Base-by-base conservation (phyloP, 2,888 invertebrate species). In the Conops quadrifasciatus region DNA sequence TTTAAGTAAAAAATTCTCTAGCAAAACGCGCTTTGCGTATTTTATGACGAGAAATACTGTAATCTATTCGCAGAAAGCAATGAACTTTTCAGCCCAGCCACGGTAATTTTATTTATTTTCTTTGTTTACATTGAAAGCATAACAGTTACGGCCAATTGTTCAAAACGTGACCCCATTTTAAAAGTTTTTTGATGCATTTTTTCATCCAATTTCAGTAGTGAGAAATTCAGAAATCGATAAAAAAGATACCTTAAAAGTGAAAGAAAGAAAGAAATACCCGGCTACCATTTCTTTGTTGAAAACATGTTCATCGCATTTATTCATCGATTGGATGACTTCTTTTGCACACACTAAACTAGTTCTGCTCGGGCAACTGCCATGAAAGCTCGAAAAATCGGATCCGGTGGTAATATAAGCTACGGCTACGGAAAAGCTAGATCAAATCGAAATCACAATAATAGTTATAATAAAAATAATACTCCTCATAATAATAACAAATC, bases 311-410 rank as follows among this genome's bases (percentile, higher is more conserved):
- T 4, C 9, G 5, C 5, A 9, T 36, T 4, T 9, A 7, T 36
- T 36, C 36, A 36, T 7, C 9, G 36, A 36, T 24, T 58, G 28
- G 21, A 53, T n/a, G n/a, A 21, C 19, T 53, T 49, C n/a, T 16
- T 19, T 21, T 21, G 0, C 11, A 53, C 26, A 15, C 24, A 24
- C 11, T 11, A 16, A 24, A 58, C 13, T 21, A 62, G 15, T 53
- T 19, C 43, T 49, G 24, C 24, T 30, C 13, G 4, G 2, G 9
- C 43, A 59, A 66, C 66, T 65, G 80, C 75, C 62, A 83, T 83
- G 82, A 83, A 83, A 80, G 73, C 79, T 21, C 81, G 51, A 75
- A 80, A 79, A 71, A 77, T 78, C 30, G 80, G 80, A n/a, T 83
- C 83, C 69, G 79, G 77, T 69, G 79, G 77, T 74, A 79, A 83